Base-by-base conservation (phyloP, 2,113 vertebrate species). In the Oreochromis tanganicae region DNA sequence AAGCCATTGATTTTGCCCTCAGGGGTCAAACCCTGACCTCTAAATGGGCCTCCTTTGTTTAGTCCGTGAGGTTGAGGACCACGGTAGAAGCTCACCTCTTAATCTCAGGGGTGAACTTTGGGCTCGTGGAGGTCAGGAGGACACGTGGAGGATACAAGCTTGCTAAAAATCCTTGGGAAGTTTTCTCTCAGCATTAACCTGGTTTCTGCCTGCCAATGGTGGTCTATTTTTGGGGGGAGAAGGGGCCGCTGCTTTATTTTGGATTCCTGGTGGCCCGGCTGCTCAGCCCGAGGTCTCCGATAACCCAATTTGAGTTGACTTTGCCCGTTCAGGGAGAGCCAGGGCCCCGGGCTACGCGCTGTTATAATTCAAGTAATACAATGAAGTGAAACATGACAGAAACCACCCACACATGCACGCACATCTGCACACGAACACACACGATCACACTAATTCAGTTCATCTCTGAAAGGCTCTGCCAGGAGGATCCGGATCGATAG, bases 301-400 rank as follows among this genome's bases (percentile, higher is more conserved):
- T 96, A 96, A 96, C 95, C 96, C 96, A 96, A 95, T 96, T 96
- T 95, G 87, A 96, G 93, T 95, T 95, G 96, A 96, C 95, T 96
- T 95, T 94, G 93, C 94, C 92, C 91, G 94, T 95, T 93, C 87
- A 93, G 92, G 92, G 95, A 94, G 94, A 93, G 94, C 91, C 46
- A 59, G 48, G 81, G 90, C 96, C 95, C 85, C 78, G 41, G 94
- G 96, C 95, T 57, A 92, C 24, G 1, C 73, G 73, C 90, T 90
- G 88, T 91, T 32, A 95, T 90, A 94, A 95, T 95, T 94, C 90
- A 90, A 93, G 89, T 81, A 93, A 90, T 79, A 95, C 95, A 94
- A 94, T 95, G 94, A 93, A 94, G 94, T 85, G 88, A 73, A 93
- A 92, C 90, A 92, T 78, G 36, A 17, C 24, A 52, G 73, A 78